Conservation (phyloP, 1,140 invertebrate species). For the Paralvinella palmiformis region DNA sequence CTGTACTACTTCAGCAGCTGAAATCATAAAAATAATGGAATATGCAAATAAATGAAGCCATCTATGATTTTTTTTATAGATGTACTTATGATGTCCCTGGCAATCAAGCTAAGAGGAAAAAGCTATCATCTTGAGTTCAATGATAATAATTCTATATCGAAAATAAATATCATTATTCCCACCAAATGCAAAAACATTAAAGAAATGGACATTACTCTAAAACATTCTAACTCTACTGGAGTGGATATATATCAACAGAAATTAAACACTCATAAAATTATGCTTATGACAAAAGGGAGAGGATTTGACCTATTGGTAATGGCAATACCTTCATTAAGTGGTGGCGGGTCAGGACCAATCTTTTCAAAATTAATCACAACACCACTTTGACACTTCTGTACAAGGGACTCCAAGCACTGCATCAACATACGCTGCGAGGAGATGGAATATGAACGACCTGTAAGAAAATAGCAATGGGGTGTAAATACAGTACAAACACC, state of each 20-base stretch:
- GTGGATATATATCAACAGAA: background rate
- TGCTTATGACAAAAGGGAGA: background rate
- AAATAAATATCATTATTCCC: background rate
- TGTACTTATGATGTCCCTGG: too few species aligned
- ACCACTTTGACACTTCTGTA: conserved; percentile 94
- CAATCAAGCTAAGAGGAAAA: too few species aligned
- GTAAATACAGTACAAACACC: background rate
- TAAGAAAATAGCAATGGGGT: conserved; percentile 30
- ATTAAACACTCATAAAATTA: background rate
- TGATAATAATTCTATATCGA: background rate
- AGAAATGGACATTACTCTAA: background rate
- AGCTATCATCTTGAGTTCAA: background rate
- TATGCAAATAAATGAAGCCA: too few species aligned
- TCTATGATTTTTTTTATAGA: too few species aligned
- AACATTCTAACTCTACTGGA: too few species aligned
- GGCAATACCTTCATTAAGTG: background rate
- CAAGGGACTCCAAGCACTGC: conserved; percentile 92
- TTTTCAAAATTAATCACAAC: conserved; percentile 98
- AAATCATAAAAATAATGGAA: too few species aligned
- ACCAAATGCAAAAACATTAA: background rate
- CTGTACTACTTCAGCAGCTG: too few species aligned
- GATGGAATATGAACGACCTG: conserved; percentile 89
- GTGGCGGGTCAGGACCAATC: conserved; percentile 77
- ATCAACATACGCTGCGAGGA: conserved; percentile 90
- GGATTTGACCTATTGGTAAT: background rate